Percentiles rank a stretch among this genome's conserved stretches.
These are phyloP conservation scores for Bujurquina vittata DNA, from an alignment of 2,113 vertebrate species.

Conservation along the genomic window DNA sequence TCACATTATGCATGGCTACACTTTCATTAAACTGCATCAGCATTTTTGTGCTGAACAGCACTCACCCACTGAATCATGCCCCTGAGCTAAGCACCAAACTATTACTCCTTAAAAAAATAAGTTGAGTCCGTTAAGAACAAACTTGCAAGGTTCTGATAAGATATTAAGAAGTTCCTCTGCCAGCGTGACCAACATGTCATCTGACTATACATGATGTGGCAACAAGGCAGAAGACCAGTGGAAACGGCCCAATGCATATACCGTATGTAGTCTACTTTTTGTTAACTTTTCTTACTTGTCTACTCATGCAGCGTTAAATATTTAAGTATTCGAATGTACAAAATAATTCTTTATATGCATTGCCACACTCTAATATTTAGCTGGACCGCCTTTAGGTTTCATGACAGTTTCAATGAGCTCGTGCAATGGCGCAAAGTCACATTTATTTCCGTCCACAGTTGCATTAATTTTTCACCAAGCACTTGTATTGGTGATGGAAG, in stretches of 20 bases:
- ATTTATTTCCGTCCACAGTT: neutral
- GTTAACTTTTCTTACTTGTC: neutral
- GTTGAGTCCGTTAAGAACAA: neutral
- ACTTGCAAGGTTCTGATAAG: neutral
- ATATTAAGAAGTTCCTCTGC: neutral
- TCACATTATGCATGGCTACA: slow-evolving; percentile 2
- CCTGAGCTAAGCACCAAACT: slow-evolving; percentile 20
- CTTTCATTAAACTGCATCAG: slow-evolving; percentile 23
- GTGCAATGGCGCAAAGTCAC: neutral
- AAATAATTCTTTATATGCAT: too few species aligned
- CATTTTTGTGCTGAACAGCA: slow-evolving; percentile 1
- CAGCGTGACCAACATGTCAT: rapidly evolving
- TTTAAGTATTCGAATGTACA: too few species aligned
- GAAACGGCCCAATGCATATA: neutral
- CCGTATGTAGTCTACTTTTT: neutral
- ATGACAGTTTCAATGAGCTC: neutral
- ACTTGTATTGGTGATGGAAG: neutral
- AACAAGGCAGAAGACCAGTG: neutral
- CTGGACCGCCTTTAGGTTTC: too few species aligned
- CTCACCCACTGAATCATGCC: neutral
- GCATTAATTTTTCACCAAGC: neutral
- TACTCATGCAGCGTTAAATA: neutral
- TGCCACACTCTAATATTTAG: too few species aligned
- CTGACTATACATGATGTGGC: too few species aligned
- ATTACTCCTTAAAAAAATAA: neutral